phyloP scores from a whole-genome alignment of 1,140 invertebrate genomes.

The Telenomus remus region DNA sequence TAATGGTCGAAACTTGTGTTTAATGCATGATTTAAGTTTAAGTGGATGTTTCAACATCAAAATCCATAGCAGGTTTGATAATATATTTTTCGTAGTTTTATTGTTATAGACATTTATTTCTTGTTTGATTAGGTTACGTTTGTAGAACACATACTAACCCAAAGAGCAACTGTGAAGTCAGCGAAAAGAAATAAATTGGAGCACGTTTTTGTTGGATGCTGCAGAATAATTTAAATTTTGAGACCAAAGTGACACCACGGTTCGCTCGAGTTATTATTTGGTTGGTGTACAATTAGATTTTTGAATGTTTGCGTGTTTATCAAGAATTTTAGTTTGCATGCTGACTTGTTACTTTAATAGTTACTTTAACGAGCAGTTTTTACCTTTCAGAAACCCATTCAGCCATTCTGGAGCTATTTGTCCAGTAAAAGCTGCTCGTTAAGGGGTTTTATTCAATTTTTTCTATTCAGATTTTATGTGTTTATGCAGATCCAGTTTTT shows the following conservation, averaged over 20 bases:
- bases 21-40: constrained; percentile 49
- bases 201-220: neutral
- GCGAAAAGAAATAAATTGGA: neutral
- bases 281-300: constrained; percentile 53
- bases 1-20: constrained; percentile 37
- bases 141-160: constrained; percentile 10
- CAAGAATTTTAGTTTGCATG: constrained; percentile 58
- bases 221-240: neutral
- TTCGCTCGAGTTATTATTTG: constrained; percentile 41
- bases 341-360: constrained; percentile 37
- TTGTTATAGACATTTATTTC: constrained; percentile 48
- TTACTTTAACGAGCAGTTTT: constrained; percentile 23
- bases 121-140: constrained; percentile 33
- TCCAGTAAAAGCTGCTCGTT: constrained; percentile 17
- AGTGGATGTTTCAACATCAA: constrained; percentile 37
- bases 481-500: constrained; percentile 19
- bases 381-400: neutral
- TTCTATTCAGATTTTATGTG: constrained; percentile 22
- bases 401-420: neutral
- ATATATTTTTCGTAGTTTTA: constrained; percentile 47
- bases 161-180: constrained; percentile 16
- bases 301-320: constrained; percentile 52
- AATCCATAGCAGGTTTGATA: constrained; percentile 50
- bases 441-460: constrained; percentile 16
- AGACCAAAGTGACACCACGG: constrained; percentile 18